Evolutionary conservation across 2,113 vertebrate species (phyloP).

Genomic region (Chauna torquata): DNA sequence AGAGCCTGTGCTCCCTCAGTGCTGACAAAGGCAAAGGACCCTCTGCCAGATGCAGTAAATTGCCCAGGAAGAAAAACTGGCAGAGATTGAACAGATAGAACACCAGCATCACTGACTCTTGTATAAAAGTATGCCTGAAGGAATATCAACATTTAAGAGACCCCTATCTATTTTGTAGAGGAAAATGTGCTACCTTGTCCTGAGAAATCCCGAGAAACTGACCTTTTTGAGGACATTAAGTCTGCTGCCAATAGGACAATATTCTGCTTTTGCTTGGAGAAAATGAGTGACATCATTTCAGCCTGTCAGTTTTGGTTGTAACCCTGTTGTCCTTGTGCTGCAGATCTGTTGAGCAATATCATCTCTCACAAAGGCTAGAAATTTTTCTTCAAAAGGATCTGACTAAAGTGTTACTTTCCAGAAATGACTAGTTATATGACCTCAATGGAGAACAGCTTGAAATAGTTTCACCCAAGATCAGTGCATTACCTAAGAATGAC

Average conservation of each 20-base stretch:
- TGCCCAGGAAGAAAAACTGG: background rate
- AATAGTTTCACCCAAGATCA: conserved; percentile 10
- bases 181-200: background rate
- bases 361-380: background rate
- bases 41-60: background rate
- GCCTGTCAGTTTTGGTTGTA: background rate
- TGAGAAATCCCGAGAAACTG: background rate
- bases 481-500: background rate
- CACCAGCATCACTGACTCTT: background rate
- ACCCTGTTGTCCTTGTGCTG: background rate
- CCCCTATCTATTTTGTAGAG: accelerated
- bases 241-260: background rate
- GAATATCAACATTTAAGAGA: background rate
- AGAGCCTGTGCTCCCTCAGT: background rate
- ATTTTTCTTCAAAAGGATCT: background rate
- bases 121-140: background rate
- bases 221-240: background rate
- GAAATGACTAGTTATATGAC: background rate
- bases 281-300: background rate
- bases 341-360: background rate
- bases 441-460: background rate
- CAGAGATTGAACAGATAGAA: background rate
- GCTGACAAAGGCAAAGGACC: background rate
- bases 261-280: background rate
- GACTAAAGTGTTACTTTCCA: background rate